Evolutionary conservation across 2,888 invertebrate genomes (phyloP), one percentile per base, ranked within the genome.

Genomic region (Drosophila hawaiiensis): DNA sequence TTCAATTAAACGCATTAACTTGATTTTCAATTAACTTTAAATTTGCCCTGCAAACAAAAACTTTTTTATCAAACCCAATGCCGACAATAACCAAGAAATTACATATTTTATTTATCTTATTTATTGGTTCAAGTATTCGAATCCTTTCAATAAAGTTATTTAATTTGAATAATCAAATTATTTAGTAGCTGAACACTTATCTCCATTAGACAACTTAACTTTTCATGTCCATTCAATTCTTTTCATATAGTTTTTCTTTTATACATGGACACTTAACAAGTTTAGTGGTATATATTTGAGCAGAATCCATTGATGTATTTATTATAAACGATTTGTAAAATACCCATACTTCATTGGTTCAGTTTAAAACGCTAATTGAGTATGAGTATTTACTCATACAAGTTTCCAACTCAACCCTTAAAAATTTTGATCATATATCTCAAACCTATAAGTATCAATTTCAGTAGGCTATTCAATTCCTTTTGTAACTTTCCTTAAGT

Each of bases 1-100:
- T 91, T 91, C 73, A 89, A 91, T 89, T 87, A 87, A 91, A 91
- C 74, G 88, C 82, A 87, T 91, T 87, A 84, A 86, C 88, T 86
- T 91, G 90, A 86, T 86, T 91, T 91, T 91, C 90, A 87, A 90
- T 87, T 87, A 87, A 85, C 90, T 85, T 89, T 86, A 81, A 90
- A 86, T 89, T 71, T 55, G 47, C 16, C 16, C 16, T 19, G 22
- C n/a, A 67, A 41, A 47, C 22, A 59, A 47, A 25, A 14, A 52
- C 14, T 64, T 72, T 73, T 69, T 66, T 66, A 63, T 66, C 65
- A 50, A 78, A 66, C 63, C 60, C n/a, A 66, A 52, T 74, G 52
- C 39, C 43, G n/a, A n/a, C 19, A 19, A 19, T 62, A 25, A 29
- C 19, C 50, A 68, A 72, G 55, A 59, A 59, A 56, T 41, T 33